These are phyloP conservation scores for Nephrotoma appendiculata DNA, from an alignment of 2,888 invertebrate genomes.

Conservation along the genomic window DNA sequence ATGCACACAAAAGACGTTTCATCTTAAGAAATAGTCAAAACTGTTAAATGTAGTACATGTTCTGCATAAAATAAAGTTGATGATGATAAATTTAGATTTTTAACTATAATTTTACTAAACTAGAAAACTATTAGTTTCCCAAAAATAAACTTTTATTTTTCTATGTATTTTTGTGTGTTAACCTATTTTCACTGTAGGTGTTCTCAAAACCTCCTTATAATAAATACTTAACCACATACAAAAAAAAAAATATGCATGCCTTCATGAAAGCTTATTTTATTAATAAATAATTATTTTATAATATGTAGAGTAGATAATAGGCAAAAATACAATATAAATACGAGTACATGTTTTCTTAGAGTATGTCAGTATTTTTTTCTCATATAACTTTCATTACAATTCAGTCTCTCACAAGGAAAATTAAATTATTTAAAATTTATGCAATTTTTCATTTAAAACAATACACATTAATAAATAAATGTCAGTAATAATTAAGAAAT, in stretches of 20 bases:
- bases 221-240: not conserved
- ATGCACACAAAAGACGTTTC: not conserved
- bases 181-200: not conserved
- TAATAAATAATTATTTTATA: not conserved
- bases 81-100: too few species aligned
- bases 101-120: not conserved
- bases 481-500: not conserved
- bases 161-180: not conserved
- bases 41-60: too few species aligned
- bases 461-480: not conserved
- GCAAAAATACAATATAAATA: too few species aligned
- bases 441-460: not conserved
- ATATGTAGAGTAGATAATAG: not conserved
- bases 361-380: too few species aligned
- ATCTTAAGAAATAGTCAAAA: too few species aligned
- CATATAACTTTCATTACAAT: not conserved
- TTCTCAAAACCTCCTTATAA: not conserved
- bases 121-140: not conserved
- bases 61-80: too few species aligned
- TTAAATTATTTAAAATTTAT: not conserved
- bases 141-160: not conserved
- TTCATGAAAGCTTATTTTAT: not conserved
- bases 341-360: not conserved
- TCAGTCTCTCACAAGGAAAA: not conserved
- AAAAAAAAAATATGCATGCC: not conserved